Percentiles rank a stretch among this genome's conserved stretches.
Evolutionary conservation across 2,888 invertebrate genomes (phyloP).

Genomic region (Chymomyza caudatula): DNA sequence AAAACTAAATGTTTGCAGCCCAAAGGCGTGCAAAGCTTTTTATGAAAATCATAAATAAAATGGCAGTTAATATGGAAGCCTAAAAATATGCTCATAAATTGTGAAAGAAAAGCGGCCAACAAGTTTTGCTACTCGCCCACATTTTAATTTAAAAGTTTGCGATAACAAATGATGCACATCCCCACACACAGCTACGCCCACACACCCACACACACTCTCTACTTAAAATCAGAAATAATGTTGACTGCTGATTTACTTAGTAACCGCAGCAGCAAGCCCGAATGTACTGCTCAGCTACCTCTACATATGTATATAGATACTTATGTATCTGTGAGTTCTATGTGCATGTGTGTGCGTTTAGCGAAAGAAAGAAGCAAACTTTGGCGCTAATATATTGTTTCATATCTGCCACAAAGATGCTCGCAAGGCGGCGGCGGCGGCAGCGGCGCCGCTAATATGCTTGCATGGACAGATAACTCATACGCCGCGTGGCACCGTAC

Average conservation of each 20-base stretch:
- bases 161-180: constrained; percentile 72
- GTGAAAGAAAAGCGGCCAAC: constrained; percentile 13
- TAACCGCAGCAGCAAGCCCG: constrained; percentile 29
- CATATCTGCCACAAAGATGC: constrained; percentile 50
- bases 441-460: constrained; percentile 42
- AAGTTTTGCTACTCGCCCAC: constrained; percentile 20
- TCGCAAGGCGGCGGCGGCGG: neutral
- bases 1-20: neutral
- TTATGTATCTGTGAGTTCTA: constrained; percentile 18
- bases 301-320: constrained; percentile 15
- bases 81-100: constrained; percentile 58
- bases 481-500: constrained; percentile 48
- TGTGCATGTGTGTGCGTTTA: constrained; percentile 22
- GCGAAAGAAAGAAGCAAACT: constrained; percentile 56
- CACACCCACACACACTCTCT: constrained; percentile 18
- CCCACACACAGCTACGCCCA: constrained; percentile 25
- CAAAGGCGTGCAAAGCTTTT: constrained; percentile 1
- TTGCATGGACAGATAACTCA: constrained; percentile 62
- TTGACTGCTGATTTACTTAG: constrained; percentile 62
- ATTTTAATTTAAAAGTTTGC: constrained; percentile 72
- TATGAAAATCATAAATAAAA: constrained; percentile 61
- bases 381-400: constrained; percentile 71
- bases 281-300: neutral
- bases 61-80: constrained; percentile 48
- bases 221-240: constrained; percentile 67